Evolutionary conservation across 2,888 invertebrate genomes (phyloP), one percentile per base, ranked within the genome.

Genomic region (Zonitis immaculata): DNA sequence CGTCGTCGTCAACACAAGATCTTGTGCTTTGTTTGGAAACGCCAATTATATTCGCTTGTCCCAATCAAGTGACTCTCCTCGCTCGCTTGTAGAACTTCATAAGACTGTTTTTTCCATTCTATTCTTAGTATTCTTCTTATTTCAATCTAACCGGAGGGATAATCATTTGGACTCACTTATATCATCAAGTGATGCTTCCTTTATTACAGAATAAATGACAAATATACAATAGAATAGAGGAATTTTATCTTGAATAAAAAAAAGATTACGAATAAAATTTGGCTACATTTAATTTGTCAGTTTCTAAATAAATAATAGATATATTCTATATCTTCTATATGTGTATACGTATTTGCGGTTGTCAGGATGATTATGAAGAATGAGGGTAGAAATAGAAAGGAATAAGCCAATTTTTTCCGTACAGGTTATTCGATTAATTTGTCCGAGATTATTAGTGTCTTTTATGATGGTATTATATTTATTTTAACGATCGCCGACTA

Each of bases 371-470:
- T 8, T 16, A 18, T 9, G 20, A 39, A 9, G 54, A 54, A 35
- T 47, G 44, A 51, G 26, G 30, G 51, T 47, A 30, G 49, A 20
- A 28, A 44, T 16, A 42, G 42, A 51, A 48, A 48, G 35, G 27
- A 48, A 58, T 58, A 64, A 66, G 61, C 64, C 65, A 64, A 66
- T 67, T 64, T 62, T 57, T 60, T 22, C 57, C 59, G 61, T 58
- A 54, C 62, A 65, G 63, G 64, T 67, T 65, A 68, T 69, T 68
- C 64, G 63, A 69, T 68, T 67, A 69, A 68, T 69, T 67, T 67
- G 69, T 66, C 67, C 54, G 60, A 59, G 60, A 62, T 64, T 66
- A 69, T 69, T 69, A 67, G 66, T 62, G 67, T 67, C 63, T 66
- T 39, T 66, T 67, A 67, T 65, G 61, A 62, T 56, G 61, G 60